Evolutionary conservation across 2,797 vertebrate genomes (phyloP), one percentile per base, ranked within the genome.

Genomic region (Lerista edwardsae): DNA sequence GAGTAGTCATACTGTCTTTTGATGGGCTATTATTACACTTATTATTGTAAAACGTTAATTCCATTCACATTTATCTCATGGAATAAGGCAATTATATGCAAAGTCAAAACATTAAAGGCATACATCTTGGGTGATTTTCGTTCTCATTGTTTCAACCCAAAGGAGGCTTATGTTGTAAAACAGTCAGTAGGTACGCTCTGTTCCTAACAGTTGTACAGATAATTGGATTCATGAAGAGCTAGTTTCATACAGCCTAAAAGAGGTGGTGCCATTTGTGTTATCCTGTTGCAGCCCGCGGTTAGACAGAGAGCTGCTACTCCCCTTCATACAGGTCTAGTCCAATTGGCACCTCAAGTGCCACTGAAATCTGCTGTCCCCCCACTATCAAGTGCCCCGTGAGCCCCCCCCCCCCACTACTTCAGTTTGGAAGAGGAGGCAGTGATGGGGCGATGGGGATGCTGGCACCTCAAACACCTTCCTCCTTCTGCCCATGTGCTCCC

Each of bases 71-170:
- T 27, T 36, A 25, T 65, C 61, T 51, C 44, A 51, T 65, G 15
- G 65, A 82, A 51, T 75, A 82, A 64, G 80, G 71, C 80, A 82
- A 75, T 74, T 64, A 82, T 65, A 75, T 36, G 71, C 61, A 74
- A 29, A 29, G 44, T 74, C 72, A 75, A 75, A 74, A 55, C 61
- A 75, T 65, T 65, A 29, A 82, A 75, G 15, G 61, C 71, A 82
- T 65, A 75, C 21, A 34, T 51, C 19, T 68, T 57, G 51, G 8
- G 27, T 19, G 79, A 69, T 82, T 64, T 62, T 82, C 17, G 27
- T 62, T 74, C n/a, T 74, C 59, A 47, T 8, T 82, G 41, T 64
- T 82, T 74, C 71, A 4, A 36, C 57, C 68, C 23, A 74, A 62
- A 47, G 39, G n/a, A 47, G 44, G 23, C 23, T 64, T 64, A 14